Evolutionary conservation across 2,888 invertebrate genomes (phyloP).

Genomic region (Eristalinus sepulchralis): DNA sequence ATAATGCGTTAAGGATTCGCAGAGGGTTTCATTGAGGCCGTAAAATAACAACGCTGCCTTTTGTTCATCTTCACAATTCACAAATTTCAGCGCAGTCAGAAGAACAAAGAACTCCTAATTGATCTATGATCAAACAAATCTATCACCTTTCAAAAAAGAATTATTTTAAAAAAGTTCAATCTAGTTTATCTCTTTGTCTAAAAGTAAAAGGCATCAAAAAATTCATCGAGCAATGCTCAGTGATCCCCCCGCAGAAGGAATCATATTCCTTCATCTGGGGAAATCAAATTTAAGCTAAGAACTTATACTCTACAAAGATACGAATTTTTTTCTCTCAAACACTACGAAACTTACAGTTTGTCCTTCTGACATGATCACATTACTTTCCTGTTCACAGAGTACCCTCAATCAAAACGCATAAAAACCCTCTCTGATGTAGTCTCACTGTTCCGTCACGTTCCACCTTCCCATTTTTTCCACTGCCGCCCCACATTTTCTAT

Average conservation of each 20-base stretch:
- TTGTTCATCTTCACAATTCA: too few species aligned
- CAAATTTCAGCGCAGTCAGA: not conserved
- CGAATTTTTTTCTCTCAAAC: not conserved
- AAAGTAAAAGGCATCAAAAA: not conserved
- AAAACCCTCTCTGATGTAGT: not conserved
- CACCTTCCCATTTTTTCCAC: not conserved
- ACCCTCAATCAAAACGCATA: not conserved
- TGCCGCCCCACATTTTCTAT: not conserved
- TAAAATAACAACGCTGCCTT: too few species aligned
- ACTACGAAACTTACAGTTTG: not conserved
- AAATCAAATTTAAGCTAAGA: not conserved
- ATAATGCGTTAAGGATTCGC: too few species aligned
- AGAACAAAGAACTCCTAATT: not conserved
- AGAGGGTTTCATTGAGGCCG: too few species aligned
- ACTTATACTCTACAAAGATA: not conserved
- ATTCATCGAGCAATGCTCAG: not conserved
- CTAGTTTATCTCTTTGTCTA: not conserved
- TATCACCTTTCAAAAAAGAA: not conserved
- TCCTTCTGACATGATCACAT: not conserved
- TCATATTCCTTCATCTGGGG: not conserved
- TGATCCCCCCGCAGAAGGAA: not conserved
- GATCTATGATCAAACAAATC: not conserved
- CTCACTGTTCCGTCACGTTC: not conserved
- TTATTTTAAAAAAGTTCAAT: not conserved
- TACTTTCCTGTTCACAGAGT: not conserved